Conservation (phyloP, 2,888 invertebrate species). For the Sphecodes monilicornis region DNA sequence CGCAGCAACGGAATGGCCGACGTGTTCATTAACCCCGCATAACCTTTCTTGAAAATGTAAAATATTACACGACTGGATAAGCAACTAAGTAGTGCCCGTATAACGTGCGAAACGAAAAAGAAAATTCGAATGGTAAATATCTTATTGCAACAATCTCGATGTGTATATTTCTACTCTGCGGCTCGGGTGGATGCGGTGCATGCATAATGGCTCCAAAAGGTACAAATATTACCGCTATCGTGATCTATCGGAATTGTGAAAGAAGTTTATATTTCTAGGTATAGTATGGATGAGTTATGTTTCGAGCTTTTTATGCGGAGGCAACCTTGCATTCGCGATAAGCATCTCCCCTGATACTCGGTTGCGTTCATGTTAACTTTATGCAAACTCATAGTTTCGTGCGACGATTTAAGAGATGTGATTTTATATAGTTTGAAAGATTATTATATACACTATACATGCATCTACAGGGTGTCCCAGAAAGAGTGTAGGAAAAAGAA, state of each 20-base stretch:
- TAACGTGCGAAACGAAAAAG: not conserved
- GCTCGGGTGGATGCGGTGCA: not conserved
- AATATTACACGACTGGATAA: not conserved
- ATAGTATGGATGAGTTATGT: not conserved
- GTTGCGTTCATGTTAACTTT: not conserved
- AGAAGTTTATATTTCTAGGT: not conserved
- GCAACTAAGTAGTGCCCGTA: not conserved
- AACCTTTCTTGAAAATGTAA: conserved; percentile 7
- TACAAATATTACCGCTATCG: not conserved
- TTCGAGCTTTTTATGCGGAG: not conserved
- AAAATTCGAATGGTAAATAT: not conserved
- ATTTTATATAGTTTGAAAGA: not conserved
- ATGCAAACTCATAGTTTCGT: not conserved
- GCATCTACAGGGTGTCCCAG: too few species aligned
- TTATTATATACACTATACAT: not conserved
- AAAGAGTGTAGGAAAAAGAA: too few species aligned
- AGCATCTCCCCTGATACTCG: not conserved
- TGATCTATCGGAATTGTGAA: not conserved
- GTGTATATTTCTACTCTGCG: not conserved
- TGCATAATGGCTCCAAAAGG: not conserved
- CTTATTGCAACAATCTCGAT: not conserved
- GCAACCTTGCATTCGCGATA: not conserved
- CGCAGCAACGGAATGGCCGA: not conserved
- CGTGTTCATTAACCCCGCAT: conserved; percentile 7
- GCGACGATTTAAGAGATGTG: too few species aligned